These are phyloP conservation scores for Aselliscus stoliczkanus DNA, from an alignment of 2,797 vertebrate genomes.

Conservation along the genomic window DNA sequence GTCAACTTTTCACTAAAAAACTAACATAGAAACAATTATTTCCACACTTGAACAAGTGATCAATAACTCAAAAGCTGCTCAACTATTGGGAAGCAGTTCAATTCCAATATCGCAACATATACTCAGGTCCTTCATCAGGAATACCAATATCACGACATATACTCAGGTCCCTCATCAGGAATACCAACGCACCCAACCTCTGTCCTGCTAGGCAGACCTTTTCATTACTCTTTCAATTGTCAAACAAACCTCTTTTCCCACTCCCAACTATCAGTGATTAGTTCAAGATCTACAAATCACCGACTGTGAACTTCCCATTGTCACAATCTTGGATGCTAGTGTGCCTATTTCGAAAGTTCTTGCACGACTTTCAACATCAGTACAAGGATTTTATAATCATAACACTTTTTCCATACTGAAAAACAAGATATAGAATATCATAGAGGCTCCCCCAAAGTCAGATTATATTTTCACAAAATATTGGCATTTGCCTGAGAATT, in stretches of 20 bases:
- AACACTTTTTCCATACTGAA: neutral
- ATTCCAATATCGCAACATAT: neutral
- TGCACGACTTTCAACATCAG: neutral
- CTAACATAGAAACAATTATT: neutral
- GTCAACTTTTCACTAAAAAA: neutral
- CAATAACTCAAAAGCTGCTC: neutral
- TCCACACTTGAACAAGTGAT: neutral
- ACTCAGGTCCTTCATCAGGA: neutral
- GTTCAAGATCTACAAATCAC: neutral
- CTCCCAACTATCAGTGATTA: neutral
- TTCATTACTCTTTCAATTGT: neutral
- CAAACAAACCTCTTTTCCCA: neutral
- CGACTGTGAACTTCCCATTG: neutral
- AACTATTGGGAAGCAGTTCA: neutral
- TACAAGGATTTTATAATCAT: neutral
- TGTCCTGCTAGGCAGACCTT: neutral
- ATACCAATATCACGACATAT: neutral
- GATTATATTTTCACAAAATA: constrained; percentile 19
- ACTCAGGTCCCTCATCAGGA: neutral
- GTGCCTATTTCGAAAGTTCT: neutral
- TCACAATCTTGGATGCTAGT: neutral
- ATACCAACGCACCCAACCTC: neutral
- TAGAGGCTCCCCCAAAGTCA: neutral
- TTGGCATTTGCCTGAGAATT: constrained; percentile 21
- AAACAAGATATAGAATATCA: neutral